Base-by-base conservation (phyloP, 2,113 vertebrate species). In the Malurus cyaneus region DNA sequence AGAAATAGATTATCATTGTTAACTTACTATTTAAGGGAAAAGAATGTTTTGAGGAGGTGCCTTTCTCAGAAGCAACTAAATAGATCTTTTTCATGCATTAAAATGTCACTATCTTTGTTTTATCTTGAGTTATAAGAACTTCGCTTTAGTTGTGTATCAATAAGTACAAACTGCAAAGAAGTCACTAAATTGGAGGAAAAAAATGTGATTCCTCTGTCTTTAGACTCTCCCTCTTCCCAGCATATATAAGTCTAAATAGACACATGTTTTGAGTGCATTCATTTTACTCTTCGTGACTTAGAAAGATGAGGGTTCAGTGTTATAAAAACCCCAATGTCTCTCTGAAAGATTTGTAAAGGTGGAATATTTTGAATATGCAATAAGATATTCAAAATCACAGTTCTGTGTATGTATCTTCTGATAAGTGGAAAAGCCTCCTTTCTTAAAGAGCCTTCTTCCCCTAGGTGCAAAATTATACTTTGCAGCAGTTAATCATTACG, bases 31-130 rank as follows among this genome's bases (percentile, higher is more conserved):
- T 88, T 86, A 72, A 89, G 20, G 34, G 42, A 70, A 92, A 78
- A 39, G 10, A 42, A 14, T 29, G 18, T 67, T 91, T 82, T 62
- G 31, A 57, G 66, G 71, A 89, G 20, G 16, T 60, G 10, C 50
- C 23, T 73, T 81, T 91, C 83, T 81, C 83, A 86, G 77, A 61
- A 83, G 20, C 18, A 78, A 41, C 23, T 74, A 83, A 81, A 81
- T 29, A 36, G 62, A 61, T 80, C 77, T 92, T 92, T 84, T 94
- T 82, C 3, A 17, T 49, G 53, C 50, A 25, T 39, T 94, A 64
- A 96, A 94, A 89, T 80, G 77, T 59, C 64, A 86, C 19, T 61
- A 31, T 72, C 25, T 89, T 96, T 96, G 70, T 73, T 93, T 89
- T 67, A 32, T 31, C 49, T 91, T 92, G 28, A 74, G 12, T 54